Percentiles rank a stretch among this genome's conserved stretches.
Evolutionary conservation across 2,113 vertebrate species (phyloP).

Genomic region (Benthochromis sp.): DNA sequence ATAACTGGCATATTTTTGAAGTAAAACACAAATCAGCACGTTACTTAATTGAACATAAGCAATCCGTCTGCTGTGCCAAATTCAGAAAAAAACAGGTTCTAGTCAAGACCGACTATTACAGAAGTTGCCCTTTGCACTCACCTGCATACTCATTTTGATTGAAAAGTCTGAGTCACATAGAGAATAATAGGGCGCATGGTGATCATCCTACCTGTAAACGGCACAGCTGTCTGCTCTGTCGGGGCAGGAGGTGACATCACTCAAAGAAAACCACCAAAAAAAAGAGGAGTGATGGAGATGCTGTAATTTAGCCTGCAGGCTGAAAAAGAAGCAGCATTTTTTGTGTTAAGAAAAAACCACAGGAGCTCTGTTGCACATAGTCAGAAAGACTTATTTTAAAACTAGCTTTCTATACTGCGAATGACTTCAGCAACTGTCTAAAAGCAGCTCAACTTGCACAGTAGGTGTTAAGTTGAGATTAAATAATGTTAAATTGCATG

Average conservation of each 20-base stretch:
- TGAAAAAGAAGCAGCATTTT: neutral
- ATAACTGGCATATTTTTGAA: neutral
- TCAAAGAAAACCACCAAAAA: neutral
- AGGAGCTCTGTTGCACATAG: neutral
- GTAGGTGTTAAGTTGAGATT: neutral
- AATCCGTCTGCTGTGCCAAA: neutral
- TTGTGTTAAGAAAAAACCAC: neutral
- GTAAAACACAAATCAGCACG: neutral
- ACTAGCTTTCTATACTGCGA: neutral
- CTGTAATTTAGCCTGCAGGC: neutral
- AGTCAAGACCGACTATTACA: neutral
- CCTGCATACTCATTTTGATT: neutral
- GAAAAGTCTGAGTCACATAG: neutral
- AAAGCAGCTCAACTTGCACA: neutral
- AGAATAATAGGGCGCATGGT: neutral
- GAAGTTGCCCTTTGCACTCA: neutral
- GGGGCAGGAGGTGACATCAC: neutral
- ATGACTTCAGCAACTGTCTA: neutral
- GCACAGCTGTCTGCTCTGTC: neutral
- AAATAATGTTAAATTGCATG: neutral
- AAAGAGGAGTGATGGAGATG: neutral
- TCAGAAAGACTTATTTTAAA: neutral
- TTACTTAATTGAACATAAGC: neutral
- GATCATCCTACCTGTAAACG: neutral
- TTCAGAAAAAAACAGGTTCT: neutral